Evolutionary conservation across 2,113 vertebrate genomes (phyloP), one percentile per base, ranked within the genome.

Genomic region (Naja naja): DNA sequence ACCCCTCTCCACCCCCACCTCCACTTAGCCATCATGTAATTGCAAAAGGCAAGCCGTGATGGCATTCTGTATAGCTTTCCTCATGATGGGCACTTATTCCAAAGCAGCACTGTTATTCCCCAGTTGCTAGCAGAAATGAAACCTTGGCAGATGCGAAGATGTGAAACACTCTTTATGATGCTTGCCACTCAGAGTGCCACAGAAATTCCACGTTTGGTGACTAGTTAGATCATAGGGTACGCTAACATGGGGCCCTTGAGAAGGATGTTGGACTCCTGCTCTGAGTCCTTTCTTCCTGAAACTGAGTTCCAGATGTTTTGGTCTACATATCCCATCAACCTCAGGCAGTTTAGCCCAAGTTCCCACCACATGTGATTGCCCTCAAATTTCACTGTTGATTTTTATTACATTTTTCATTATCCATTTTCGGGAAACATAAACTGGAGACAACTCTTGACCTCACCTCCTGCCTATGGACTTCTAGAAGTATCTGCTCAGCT

Each of bases 1-100:
- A 30, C 60, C 54, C 1, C 0, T 25, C 14, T 93, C 92, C 74
- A 95, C 94, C 91, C 91, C 74, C 91, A 87, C 92, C 91, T n/a
- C 3, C 94, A 90, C 92, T 91, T 27, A 56, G 55, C 92, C 86
- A 69, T 85, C 87, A 89, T 34, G 53, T 1, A 47, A 45, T 58
- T 4, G 18, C 54, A 9, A 14, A 85, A 54, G 11, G 93, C 89
- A 94, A 87, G 49, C 89, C 1, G 0, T 23, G 0, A 1, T 52
- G 92, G 88, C 16, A 4, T 64, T 12, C 1, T 4, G 8, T 54
- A 2, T 43, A n/a, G 16, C 18, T 23, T 25, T 53, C 74, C 23
- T 10, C 6, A 7, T 11, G 3, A 22, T 39, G 56, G 47, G 54
- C 27, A 20, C 60, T 16, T 25, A 23, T 55, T 0, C 49, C 9